A percentile compares a stretch with the other conserved stretches of the same genome.
These are phyloP conservation scores for Cryptomyrus ogoouensis DNA, from an alignment of 2,113 vertebrate species.

Conservation along the genomic window DNA sequence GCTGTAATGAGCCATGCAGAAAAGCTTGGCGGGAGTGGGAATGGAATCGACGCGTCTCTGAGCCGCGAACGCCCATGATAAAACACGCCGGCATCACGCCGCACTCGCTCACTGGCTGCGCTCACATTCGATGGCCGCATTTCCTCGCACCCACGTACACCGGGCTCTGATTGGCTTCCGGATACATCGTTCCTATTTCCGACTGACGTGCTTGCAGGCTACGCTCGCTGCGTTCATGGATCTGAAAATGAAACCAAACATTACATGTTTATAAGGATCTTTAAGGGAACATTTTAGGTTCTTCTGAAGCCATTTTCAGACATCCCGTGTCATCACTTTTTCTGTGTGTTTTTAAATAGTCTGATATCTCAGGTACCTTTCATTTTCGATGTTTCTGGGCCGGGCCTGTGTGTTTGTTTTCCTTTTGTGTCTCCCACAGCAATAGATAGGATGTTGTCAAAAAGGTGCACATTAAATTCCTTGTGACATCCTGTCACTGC, in stretches of 20 bases:
- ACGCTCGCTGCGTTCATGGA: background rate
- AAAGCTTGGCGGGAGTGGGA: background rate
- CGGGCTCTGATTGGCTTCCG: background rate
- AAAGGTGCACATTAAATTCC: constrained; percentile 10
- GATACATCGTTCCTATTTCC: background rate
- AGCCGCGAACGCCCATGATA: background rate
- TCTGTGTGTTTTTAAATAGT: background rate
- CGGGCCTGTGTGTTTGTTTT: background rate
- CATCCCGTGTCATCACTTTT: background rate
- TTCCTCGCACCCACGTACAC: background rate
- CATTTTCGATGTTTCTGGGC: background rate
- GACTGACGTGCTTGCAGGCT: background rate
- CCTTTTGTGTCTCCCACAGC: background rate
- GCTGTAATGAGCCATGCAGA: constrained; percentile 16
- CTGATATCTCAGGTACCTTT: background rate
- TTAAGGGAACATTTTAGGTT: background rate
- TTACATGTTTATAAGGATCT: background rate
- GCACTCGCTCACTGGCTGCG: background rate
- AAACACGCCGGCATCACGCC: background rate
- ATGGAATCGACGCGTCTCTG: background rate
- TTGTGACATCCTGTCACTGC: constrained; percentile 13
- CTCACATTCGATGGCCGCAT: background rate
- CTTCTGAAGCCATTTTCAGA: background rate
- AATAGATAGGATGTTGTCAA: constrained; percentile 8
- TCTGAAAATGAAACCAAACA: background rate